phyloP scores from a whole-genome alignment of 2,113 vertebrate genomes.

The Chaenocephalus aceratus region DNA sequence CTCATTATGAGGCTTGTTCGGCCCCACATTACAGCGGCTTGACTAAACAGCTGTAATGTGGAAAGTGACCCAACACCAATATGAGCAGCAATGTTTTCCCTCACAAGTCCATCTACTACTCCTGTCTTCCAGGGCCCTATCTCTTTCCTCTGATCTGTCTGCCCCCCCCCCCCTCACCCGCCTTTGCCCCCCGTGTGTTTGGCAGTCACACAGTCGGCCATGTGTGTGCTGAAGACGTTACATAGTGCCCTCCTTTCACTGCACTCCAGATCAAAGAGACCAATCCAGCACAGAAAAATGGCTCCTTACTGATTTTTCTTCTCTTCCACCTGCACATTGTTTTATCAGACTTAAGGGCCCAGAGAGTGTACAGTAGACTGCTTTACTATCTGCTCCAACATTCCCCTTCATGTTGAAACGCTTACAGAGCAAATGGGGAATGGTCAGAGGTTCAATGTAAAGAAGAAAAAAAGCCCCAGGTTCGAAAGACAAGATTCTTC shows the following conservation, averaged over 20 bases:
- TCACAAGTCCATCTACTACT: constrained; percentile 53
- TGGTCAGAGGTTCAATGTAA: constrained; percentile 59
- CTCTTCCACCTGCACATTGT: constrained; percentile 67
- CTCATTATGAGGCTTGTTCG: constrained; percentile 76
- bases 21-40: constrained; percentile 65
- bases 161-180: constrained; percentile 16
- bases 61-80: constrained; percentile 75
- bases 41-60: constrained; percentile 76
- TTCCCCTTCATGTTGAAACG: constrained; percentile 67
- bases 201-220: constrained; percentile 86
- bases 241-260: constrained; percentile 82
- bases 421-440: constrained; percentile 62
- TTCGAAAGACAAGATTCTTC: constrained; percentile 26
- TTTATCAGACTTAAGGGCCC: constrained; percentile 59
- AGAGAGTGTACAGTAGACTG: constrained; percentile 57
- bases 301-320: constrained; percentile 73
- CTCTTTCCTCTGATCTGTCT: constrained; percentile 58
- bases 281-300: constrained; percentile 76
- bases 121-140: constrained; percentile 44
- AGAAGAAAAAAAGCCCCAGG: constrained; percentile 21
- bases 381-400: constrained; percentile 44
- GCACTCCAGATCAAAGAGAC: constrained; percentile 81
- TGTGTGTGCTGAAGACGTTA: constrained; percentile 85
- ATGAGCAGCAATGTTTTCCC: constrained; percentile 58
- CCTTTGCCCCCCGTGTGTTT: constrained; percentile 72